phyloP scores from a whole-genome alignment of 2,797 vertebrate species.

The Protonibea diacanthus region DNA sequence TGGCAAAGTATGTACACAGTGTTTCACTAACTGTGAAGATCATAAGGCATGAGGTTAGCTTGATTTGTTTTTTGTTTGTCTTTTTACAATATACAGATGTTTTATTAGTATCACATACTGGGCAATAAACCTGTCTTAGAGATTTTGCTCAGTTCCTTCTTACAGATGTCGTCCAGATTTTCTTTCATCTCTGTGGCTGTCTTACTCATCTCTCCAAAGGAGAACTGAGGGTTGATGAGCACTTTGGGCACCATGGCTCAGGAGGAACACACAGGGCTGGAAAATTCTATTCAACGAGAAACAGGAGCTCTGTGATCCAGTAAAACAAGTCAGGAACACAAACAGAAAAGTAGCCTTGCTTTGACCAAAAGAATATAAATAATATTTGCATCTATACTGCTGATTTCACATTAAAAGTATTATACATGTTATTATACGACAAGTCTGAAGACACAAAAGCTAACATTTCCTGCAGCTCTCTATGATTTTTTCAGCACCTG shows the following conservation, averaged over 20 bases:
- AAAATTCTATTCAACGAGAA: slow-evolving; percentile 78
- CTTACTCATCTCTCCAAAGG: slow-evolving; percentile 86
- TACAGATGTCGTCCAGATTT: slow-evolving; percentile 85
- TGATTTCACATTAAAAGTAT: neutral
- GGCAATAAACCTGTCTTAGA: slow-evolving; percentile 82
- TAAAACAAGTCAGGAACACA: neutral
- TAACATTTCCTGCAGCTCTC: neutral
- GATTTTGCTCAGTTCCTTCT: slow-evolving; percentile 83
- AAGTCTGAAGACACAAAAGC: too few species aligned
- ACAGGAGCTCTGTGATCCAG: neutral
- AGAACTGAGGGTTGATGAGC: slow-evolving; percentile 88
- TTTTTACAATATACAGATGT: neutral
- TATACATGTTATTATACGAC: too few species aligned
- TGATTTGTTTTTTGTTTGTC: neutral
- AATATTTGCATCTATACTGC: neutral
- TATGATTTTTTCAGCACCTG: slow-evolving; percentile 68
- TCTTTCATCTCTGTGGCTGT: slow-evolving; percentile 85
- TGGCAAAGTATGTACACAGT: slow-evolving; percentile 83
- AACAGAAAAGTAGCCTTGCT: neutral
- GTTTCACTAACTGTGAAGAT: slow-evolving; percentile 83
- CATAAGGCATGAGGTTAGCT: neutral
- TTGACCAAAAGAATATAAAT: neutral
- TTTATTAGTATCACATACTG: neutral
- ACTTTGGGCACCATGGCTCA: slow-evolving; percentile 88
- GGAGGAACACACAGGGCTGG: slow-evolving; percentile 83